Evolutionary conservation across 2,113 vertebrate species (phyloP).

Genomic region (Cnemophilus loriae): DNA sequence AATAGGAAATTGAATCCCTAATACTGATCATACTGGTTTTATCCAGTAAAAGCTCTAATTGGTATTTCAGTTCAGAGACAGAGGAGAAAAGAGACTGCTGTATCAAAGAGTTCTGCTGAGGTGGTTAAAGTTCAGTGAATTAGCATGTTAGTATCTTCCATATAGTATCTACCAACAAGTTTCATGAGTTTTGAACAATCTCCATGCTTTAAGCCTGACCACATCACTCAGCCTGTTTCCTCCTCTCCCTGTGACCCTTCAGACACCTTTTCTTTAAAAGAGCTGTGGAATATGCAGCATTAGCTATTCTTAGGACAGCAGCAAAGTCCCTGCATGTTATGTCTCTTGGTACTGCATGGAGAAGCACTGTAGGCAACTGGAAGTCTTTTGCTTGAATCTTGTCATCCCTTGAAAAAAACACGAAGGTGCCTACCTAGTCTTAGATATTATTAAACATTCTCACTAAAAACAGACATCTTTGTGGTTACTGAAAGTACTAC

Average conservation of each 20-base stretch:
- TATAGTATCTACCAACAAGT: too few species aligned
- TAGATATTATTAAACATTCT: background rate
- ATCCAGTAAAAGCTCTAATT: background rate
- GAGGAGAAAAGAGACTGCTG: background rate
- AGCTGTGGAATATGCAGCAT: background rate
- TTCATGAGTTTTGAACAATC: background rate
- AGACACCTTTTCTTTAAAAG: background rate
- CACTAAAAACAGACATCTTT: background rate
- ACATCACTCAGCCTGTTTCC: background rate
- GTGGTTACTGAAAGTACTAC: background rate
- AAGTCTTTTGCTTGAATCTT: background rate
- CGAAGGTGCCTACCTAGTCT: background rate
- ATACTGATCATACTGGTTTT: background rate
- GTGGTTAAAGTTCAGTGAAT: constrained; percentile 9
- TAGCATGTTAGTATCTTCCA: background rate
- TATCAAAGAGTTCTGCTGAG: background rate
- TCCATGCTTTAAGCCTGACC: background rate
- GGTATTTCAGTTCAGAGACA: background rate
- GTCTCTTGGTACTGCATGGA: background rate
- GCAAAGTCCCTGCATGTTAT: background rate
- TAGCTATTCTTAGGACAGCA: background rate
- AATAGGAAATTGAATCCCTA: background rate
- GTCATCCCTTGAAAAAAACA: background rate
- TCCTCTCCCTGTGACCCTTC: background rate
- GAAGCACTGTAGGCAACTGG: background rate